Evolutionary conservation across 2,888 invertebrate species (phyloP).

Genomic region (Watsonalla binaria): DNA sequence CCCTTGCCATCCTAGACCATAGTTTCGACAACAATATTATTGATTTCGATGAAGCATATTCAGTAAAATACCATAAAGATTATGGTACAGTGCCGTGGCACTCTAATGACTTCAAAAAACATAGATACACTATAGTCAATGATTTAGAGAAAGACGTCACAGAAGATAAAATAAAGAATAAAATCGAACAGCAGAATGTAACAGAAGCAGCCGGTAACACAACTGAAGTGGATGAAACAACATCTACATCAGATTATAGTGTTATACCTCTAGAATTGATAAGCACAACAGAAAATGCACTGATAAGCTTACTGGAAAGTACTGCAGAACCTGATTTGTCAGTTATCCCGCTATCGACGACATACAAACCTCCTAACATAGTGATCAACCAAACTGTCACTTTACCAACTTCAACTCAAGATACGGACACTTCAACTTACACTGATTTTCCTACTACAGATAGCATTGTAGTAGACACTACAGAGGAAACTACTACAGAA

Average conservation of each 20-base stretch:
- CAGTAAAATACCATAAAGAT: constrained; percentile 55
- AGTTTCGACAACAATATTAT: constrained; percentile 61
- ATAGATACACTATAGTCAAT: constrained; percentile 55
- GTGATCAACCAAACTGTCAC: constrained; percentile 49
- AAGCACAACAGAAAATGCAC: constrained; percentile 57
- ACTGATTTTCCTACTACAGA: constrained; percentile 12
- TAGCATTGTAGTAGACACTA: constrained; percentile 15
- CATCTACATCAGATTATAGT: constrained; percentile 49
- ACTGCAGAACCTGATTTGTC: constrained; percentile 58
- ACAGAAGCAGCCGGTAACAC: constrained; percentile 11
- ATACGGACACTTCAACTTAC: constrained; percentile 6
- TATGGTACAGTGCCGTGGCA: constrained; percentile 52
- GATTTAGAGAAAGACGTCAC: constrained; percentile 24
- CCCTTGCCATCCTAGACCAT: constrained; percentile 30
- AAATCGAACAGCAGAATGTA: constrained; percentile 22
- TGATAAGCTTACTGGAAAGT: constrained; percentile 49
- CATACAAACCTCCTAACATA: constrained; percentile 38
- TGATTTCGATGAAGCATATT: constrained; percentile 64
- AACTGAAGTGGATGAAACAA: constrained; percentile 21
- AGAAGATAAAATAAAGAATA: constrained; percentile 14
- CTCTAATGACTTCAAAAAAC: constrained; percentile 45
- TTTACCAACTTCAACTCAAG: constrained; percentile 40
- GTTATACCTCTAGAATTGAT: constrained; percentile 66
- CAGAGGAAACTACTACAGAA: constrained; percentile 16
- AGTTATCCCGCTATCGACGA: constrained; percentile 60